Evolutionary conservation across 2,113 vertebrate genomes (phyloP), one percentile per base, ranked within the genome.

Genomic region (Elaphurus davidianus): DNA sequence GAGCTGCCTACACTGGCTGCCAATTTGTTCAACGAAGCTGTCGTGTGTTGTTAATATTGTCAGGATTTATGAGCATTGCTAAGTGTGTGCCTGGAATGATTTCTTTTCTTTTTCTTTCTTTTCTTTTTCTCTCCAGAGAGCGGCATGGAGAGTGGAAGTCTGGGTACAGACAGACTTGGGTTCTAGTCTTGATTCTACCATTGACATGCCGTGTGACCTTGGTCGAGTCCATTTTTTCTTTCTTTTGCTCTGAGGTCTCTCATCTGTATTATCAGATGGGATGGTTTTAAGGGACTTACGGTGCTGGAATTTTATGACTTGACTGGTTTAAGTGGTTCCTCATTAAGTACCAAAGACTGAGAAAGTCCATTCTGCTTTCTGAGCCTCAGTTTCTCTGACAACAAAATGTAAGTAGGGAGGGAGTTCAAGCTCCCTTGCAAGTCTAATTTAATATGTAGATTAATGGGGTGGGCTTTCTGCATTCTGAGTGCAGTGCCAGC

Each of bases 21-120:
- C 98, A 97, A 78, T 96, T 97, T 98, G 93, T 97, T 98, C 96
- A 96, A 50, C 15, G 89, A 95, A 98, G 86, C 97, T 98, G 97
- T 91, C 16, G 9, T 96, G 95, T 98, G 93, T 97, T 98, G 97
- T 97, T 98, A 97, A 98, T 98, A 97, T 93, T 96, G 89, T 97
- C 96, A 96, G 96, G 94, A 98, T 97, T 98, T 97, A 98, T 97
- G 95, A 96, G 81, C 90, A 96, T 96, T 89, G 94, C 83, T 96
- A 86, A 97, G 67, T 87, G 64, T 97, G 97, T 96, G 93, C 87
- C 52, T 95, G n/a, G 97, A 97, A 93, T 98, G 92, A 91, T 97
- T 95, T 93, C 27, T 40, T 95, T 97, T 92, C 50, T 71, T 87
- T 95, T 95, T 92, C 36, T 60, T 92, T 67, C 87, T 90, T 82